These are phyloP conservation scores for Fratercula arctica DNA, from an alignment of 2,797 vertebrate species.

Conservation along the genomic window DNA sequence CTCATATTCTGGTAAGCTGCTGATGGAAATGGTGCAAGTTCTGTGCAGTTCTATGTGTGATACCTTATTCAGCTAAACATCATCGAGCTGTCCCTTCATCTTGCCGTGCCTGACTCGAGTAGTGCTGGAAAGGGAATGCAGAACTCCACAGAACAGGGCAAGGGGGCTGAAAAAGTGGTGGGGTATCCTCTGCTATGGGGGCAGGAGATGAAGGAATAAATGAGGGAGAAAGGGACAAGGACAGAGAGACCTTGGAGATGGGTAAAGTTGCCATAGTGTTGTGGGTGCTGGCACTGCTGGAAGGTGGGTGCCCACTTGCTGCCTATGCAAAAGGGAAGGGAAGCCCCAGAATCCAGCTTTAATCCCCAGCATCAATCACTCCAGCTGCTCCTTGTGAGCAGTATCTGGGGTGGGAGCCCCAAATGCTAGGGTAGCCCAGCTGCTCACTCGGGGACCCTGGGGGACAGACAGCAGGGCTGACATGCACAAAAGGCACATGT, in stretches of 20 bases:
- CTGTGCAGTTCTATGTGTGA: too few species aligned
- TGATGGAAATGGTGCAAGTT: neutral
- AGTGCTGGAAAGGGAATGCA: neutral
- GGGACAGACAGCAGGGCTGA: neutral
- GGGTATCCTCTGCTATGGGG: neutral
- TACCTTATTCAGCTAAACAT: neutral
- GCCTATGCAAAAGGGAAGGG: neutral
- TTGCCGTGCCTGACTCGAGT: neutral
- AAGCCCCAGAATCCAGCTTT: neutral
- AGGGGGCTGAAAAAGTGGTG: neutral
- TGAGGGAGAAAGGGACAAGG: neutral
- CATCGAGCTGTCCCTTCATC: neutral
- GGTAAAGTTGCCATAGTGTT: neutral
- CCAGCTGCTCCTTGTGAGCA: neutral
- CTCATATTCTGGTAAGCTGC: neutral
- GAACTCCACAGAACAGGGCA: neutral
- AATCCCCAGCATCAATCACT: neutral
- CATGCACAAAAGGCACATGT: fast-evolving
- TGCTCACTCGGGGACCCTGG: neutral
- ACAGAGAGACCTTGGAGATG: neutral
- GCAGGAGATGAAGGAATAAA: neutral
- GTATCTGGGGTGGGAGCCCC: neutral
- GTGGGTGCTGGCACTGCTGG: neutral
- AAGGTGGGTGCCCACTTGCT: neutral
- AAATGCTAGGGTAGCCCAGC: neutral